Percentiles rank a stretch among this genome's conserved stretches.
phyloP scores from a whole-genome alignment of 2,888 invertebrate species.

The Agriopis leucophaearia region DNA sequence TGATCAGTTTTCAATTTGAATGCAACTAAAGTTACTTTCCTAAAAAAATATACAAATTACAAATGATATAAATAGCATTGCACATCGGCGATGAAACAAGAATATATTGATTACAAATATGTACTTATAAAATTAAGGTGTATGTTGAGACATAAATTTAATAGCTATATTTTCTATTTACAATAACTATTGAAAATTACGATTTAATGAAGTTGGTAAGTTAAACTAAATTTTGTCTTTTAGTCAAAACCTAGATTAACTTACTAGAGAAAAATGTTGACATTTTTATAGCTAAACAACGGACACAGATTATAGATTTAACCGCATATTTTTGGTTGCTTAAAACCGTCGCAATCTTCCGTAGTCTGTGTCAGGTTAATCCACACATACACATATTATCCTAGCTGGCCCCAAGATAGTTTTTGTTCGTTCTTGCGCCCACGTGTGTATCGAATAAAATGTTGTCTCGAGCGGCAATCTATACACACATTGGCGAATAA shows the following conservation, averaged over 20 bases:
- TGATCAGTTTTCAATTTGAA: background rate
- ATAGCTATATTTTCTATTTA: conserved; percentile 35
- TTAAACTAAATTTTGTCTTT: conserved; percentile 27
- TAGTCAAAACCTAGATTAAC: conserved; percentile 22
- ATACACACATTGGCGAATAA: too few species aligned
- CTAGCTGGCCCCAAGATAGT: too few species aligned
- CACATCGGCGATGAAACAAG: conserved; percentile 28
- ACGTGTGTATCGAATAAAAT: too few species aligned
- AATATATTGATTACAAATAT: conserved; percentile 10
- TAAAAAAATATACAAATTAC: conserved; percentile 3
- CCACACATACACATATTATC: too few species aligned
- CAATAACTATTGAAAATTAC: conserved; percentile 29
- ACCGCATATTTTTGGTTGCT: background rate
- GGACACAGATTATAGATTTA: conserved; percentile 9
- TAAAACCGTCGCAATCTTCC: background rate
- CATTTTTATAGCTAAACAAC: conserved; percentile 6
- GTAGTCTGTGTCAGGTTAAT: conserved; percentile 11
- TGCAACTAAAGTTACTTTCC: background rate
- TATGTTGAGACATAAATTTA: conserved; percentile 34
- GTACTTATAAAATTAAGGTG: background rate
- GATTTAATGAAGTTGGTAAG: conserved; percentile 28
- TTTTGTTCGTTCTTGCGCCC: too few species aligned
- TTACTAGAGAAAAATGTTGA: conserved; percentile 8
- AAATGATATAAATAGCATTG: conserved; percentile 39
- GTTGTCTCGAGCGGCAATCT: too few species aligned